Conservation (phyloP, 1,140 invertebrate species). For the Apocrypta bakeri region DNA sequence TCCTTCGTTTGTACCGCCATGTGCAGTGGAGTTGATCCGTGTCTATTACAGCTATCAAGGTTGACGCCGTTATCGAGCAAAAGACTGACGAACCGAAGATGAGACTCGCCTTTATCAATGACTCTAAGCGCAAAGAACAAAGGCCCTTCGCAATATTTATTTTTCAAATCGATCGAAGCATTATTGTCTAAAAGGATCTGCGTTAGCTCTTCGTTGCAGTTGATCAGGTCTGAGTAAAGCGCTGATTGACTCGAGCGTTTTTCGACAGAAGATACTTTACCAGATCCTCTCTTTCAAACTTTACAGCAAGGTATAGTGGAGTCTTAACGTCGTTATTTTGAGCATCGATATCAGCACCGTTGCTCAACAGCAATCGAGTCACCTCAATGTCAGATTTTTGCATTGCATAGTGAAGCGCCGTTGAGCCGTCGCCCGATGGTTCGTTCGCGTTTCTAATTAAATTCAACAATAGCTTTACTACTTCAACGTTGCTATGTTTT, state of each 20-base stretch:
- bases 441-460: not conserved
- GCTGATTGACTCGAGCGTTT: not conserved
- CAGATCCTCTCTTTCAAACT: not conserved
- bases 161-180: not conserved
- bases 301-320: constrained; percentile 13
- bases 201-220: constrained; percentile 5
- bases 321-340: constrained; percentile 8
- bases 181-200: not conserved
- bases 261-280: not conserved
- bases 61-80: constrained; percentile 1
- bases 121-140: not conserved
- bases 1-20: constrained; percentile 1
- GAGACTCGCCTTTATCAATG: not conserved
- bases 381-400: not conserved
- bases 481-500: not conserved
- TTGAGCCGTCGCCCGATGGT: not conserved
- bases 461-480: not conserved
- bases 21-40: not conserved
- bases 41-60: not conserved
- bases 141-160: not conserved
- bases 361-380: not conserved
- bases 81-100: not conserved
- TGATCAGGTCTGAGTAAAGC: constrained; percentile 12
- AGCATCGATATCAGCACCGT: constrained; percentile 2
- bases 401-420: constrained; percentile 3